These are phyloP conservation scores for Micronisus gabar DNA, from an alignment of 2,113 vertebrate species.

Conservation along the genomic window DNA sequence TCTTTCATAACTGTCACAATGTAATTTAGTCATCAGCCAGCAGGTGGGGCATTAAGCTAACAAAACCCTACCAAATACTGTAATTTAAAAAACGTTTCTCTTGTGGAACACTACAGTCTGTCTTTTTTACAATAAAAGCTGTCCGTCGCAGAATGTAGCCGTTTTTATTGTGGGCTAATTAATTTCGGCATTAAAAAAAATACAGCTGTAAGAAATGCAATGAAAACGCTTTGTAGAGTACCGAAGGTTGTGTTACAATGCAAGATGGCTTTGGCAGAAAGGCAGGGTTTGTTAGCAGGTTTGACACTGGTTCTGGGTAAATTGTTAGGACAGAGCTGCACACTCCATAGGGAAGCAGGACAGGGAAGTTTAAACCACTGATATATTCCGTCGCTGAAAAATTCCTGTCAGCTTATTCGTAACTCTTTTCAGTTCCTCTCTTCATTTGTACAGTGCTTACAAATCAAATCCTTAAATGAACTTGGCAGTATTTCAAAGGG, in stretches of 20 bases:
- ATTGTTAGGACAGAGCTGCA: background rate
- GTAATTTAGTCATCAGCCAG: constrained; percentile 43
- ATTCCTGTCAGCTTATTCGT: background rate
- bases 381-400: background rate
- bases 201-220: background rate
- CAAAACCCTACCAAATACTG: background rate
- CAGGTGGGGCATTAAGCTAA: constrained; percentile 66
- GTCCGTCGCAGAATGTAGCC: background rate
- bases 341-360: background rate
- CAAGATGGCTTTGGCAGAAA: background rate
- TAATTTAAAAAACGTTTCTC: background rate
- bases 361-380: background rate
- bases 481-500: background rate
- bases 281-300: background rate
- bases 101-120: background rate
- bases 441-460: background rate
- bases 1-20: background rate
- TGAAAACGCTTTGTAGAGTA: background rate
- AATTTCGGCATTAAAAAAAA: background rate
- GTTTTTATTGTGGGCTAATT: background rate
- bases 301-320: background rate
- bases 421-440: background rate
- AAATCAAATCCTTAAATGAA: background rate
- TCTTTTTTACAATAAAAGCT: background rate
- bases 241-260: rapidly evolving